Evolutionary conservation across 2,113 vertebrate species (phyloP), one percentile per base, ranked within the genome.

Genomic region (Cichladusa arquata): DNA sequence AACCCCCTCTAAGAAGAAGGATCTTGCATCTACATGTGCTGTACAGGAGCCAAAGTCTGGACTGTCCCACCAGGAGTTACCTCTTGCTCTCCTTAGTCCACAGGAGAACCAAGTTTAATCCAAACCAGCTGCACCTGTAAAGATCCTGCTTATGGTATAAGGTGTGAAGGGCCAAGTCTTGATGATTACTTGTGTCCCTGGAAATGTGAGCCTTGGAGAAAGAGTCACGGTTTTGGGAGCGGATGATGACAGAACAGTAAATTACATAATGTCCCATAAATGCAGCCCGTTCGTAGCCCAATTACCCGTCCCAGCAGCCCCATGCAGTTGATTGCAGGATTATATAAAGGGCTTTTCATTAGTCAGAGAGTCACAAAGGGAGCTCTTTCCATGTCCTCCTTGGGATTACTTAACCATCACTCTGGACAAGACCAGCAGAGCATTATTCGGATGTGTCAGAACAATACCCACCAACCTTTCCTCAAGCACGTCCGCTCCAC

Each of bases 311-410:
- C 93, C 87, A 90, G 94, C 93, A 89, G 91, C 93, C 84, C 93
- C 95, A 95, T 93, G 92, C 90, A 54, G 77, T 85, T 97, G 97
- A 97, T 96, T 97, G 93, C 90, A 97, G 89, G 51, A 74, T 97
- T 96, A 97, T 90, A 93, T 92, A 96, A 96, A 96, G 85, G 80
- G 85, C 96, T 97, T 96, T 96, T 97, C 93, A 96, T 97, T 96
- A 93, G 91, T 92, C 82, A 90, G 92, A 94, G 92, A 72, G 92
- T 51, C 90, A 95, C 86, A 94, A 94, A 96, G 94, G 93, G 90
- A 96, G 91, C 80, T 93, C 82, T 92, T 91, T 96, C 88, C 94
- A 90, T 9, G 74, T 88, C 91, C 77, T 92, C 88, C 67, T 91
- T 78, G 50, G 95, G 81, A 83, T 96, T 95, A 89, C 56, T 92